Evolutionary conservation across 2,113 vertebrate genomes (phyloP).

Genomic region (Sphaerodactylus townsendi): DNA sequence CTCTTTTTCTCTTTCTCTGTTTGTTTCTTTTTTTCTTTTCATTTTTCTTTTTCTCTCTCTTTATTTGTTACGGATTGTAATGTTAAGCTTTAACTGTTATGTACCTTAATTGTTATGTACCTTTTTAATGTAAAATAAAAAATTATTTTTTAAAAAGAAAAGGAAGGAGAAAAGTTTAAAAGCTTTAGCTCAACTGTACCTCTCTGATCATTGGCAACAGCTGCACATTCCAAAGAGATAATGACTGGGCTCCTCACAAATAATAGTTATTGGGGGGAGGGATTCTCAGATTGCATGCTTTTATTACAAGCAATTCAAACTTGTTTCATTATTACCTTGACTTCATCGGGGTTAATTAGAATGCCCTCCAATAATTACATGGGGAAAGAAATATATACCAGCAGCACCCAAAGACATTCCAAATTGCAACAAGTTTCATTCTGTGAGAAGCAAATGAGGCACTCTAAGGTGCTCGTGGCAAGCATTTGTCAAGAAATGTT

Average conservation of each 20-base stretch:
- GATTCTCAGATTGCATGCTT: not conserved
- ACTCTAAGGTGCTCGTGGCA: conserved; percentile 12
- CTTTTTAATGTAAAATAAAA: no score
- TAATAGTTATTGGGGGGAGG: not conserved
- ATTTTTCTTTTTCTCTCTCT: no score
- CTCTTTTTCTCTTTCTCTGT: no score
- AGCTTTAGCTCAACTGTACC: not conserved
- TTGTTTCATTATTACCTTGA: conserved; percentile 2
- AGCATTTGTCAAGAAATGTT: conserved; percentile 14
- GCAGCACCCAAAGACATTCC: not conserved
- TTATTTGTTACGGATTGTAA: no score
- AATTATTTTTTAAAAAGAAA: no score
- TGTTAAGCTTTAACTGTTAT: no score
- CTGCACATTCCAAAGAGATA: not conserved
- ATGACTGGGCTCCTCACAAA: conserved; percentile 4
- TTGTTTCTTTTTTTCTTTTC: no score
- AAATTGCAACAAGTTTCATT: not conserved
- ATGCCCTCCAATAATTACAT: not conserved
- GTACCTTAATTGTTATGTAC: no score
- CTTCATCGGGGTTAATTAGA: conserved; percentile 50
- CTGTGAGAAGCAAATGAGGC: conserved; percentile 44
- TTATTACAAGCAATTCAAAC: conserved; percentile 34
- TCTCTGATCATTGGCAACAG: conserved; percentile 22
- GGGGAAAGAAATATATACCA: conserved; percentile 8
- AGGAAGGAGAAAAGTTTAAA: not conserved